Conservation (phyloP, 1,140 invertebrate species). For the Hypsibius dujardini region DNA sequence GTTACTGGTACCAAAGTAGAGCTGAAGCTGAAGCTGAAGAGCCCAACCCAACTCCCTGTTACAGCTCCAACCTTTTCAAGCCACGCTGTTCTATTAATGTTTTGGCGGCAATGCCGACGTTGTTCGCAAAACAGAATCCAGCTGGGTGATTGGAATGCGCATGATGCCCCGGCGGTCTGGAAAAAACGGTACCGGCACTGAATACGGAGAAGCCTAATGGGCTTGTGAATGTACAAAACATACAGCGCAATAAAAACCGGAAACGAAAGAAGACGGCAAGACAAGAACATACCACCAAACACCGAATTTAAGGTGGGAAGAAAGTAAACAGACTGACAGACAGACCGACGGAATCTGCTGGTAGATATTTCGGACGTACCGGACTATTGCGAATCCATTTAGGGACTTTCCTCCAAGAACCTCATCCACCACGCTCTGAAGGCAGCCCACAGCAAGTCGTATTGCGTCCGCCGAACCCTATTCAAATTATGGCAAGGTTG, state of each 20-base stretch:
- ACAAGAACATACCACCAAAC: background rate
- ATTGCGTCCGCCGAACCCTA: conserved; percentile 1
- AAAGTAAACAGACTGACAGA: background rate
- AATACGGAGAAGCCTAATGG: too few species aligned
- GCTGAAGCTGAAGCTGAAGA: too few species aligned
- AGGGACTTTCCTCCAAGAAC: background rate
- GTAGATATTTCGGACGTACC: too few species aligned
- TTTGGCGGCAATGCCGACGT: conserved; percentile 48
- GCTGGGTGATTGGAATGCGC: conserved; percentile 2
- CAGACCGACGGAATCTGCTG: too few species aligned
- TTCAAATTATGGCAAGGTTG: too few species aligned
- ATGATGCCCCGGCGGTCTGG: conserved; percentile 13
- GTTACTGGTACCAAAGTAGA: background rate
- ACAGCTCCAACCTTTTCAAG: conserved; percentile 44
- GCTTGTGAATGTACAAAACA: too few species aligned
- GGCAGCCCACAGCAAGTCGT: background rate
- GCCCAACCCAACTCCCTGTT: conserved; percentile 34
- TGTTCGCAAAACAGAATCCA: conserved; percentile 39
- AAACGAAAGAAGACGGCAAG: background rate
- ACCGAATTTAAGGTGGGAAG: background rate
- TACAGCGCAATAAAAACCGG: background rate
- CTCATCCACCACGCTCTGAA: background rate
- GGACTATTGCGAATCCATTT: background rate
- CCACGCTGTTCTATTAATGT: conserved; percentile 43
- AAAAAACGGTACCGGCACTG: background rate